Evolutionary conservation across 2,113 vertebrate genomes (phyloP).

Genomic region (Colaptes auratus): DNA sequence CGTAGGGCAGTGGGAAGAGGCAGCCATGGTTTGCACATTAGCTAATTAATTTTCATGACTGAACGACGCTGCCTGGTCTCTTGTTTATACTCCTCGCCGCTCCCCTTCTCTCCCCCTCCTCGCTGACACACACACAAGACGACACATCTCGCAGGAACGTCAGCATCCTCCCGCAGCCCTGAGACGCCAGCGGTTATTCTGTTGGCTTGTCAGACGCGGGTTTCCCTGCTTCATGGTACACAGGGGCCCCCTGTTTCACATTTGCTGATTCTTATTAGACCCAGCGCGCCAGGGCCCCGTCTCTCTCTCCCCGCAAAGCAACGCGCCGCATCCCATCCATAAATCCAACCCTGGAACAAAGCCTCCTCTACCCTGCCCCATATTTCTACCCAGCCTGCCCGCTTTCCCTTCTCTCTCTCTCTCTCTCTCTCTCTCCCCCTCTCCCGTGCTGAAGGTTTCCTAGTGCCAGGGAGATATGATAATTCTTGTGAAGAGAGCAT

Average conservation of each 20-base stretch:
- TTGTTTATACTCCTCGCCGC: slow-evolving; percentile 44
- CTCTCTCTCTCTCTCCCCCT: slow-evolving; percentile 26
- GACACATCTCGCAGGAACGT: slow-evolving; percentile 46
- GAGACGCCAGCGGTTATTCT: slow-evolving; percentile 47
- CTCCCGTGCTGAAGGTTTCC: slow-evolving; percentile 64
- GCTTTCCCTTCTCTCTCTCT: slow-evolving; percentile 19
- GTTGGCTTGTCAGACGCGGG: slow-evolving; percentile 62
- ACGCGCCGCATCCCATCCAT: slow-evolving; percentile 57
- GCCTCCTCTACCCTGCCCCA: slow-evolving; percentile 68
- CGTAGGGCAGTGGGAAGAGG: slow-evolving; percentile 55
- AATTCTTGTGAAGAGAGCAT: slow-evolving; percentile 76
- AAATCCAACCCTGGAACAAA: slow-evolving; percentile 72
- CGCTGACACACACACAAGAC: slow-evolving; percentile 57
- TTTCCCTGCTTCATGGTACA: slow-evolving; percentile 65
- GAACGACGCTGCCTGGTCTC: slow-evolving; percentile 55
- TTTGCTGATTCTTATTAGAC: slow-evolving; percentile 69
- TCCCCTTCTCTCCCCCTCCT: slow-evolving; percentile 30
- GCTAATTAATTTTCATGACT: slow-evolving; percentile 71
- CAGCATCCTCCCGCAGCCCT: slow-evolving; percentile 56
- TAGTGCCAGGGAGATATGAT: slow-evolving; percentile 75
- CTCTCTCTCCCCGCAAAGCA: slow-evolving; percentile 62
- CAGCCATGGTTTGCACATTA: slow-evolving; percentile 56
- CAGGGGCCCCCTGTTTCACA: slow-evolving; percentile 68
- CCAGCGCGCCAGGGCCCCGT: slow-evolving; percentile 47
- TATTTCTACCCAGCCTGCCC: slow-evolving; percentile 71